Evolutionary conservation across 1,140 invertebrate species (phyloP).

Genomic region (Dinoponera quadriceps): DNA sequence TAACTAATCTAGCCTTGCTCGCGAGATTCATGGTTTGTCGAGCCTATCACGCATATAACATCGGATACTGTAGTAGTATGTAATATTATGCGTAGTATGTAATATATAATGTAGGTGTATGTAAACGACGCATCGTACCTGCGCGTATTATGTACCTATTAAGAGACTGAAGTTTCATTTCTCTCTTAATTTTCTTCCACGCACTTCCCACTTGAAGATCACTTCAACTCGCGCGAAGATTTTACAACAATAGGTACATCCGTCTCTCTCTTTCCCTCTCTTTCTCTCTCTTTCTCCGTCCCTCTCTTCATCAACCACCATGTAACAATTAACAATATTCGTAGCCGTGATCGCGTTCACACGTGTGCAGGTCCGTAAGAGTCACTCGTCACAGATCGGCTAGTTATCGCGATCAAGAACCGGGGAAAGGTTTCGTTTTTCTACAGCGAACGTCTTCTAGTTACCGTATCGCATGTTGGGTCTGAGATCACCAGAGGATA

Average conservation of each 20-base stretch:
- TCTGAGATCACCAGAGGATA: conserved; percentile 72
- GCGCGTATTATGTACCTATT: conserved; percentile 48
- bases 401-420: conserved; percentile 8
- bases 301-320: no score
- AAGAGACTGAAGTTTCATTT: conserved; percentile 65
- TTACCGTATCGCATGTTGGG: conserved; percentile 46
- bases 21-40: conserved; percentile 83
- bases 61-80: conserved; percentile 73
- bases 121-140: conserved; percentile 76
- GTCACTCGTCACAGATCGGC: not conserved
- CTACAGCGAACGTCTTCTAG: conserved; percentile 55
- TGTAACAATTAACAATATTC: no score
- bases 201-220: conserved; percentile 51
- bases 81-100: conserved; percentile 65
- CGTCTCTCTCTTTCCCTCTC: not conserved
- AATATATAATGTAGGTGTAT: conserved; percentile 63
- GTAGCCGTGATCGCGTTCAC: conserved; percentile 14
- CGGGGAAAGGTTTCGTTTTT: conserved; percentile 54
- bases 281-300: not conserved
- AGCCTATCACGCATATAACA: conserved; percentile 80
- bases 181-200: conserved; percentile 51
- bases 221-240: conserved; percentile 64
- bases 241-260: conserved; percentile 26
- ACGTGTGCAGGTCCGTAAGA: not conserved
- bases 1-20: conserved; percentile 85